Evolutionary conservation across 2,797 vertebrate genomes (phyloP).

Genomic region (Gambelia wislizenii): DNA sequence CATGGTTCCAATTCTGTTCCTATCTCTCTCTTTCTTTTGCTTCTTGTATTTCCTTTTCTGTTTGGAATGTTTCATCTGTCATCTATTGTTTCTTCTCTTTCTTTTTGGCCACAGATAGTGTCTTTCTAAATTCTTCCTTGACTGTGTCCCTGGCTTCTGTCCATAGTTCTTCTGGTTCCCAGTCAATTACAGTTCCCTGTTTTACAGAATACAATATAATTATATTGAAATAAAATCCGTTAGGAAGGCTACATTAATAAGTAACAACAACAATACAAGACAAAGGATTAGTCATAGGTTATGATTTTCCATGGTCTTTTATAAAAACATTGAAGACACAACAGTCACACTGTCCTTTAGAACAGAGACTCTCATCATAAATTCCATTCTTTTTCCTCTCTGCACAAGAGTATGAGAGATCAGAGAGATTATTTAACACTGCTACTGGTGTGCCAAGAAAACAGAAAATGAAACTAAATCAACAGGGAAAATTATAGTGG

Average conservation of each 20-base stretch:
- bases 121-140: no score
- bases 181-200: no score
- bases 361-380: conserved; percentile 58
- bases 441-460: conserved; percentile 75
- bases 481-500: conserved; percentile 72
- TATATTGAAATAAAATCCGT: conserved; percentile 13
- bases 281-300: conserved; percentile 32
- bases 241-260: conserved; percentile 16
- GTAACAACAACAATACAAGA: not conserved
- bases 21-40: no score
- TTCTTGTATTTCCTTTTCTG: no score
- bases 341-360: conserved; percentile 56
- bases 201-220: no score
- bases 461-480: conserved; percentile 79
- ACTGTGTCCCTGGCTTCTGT: no score
- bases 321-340: conserved; percentile 28
- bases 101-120: no score
- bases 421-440: conserved; percentile 72
- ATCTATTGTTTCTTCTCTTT: no score
- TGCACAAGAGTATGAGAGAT: conserved; percentile 70
- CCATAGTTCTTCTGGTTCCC: no score
- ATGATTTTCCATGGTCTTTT: conserved; percentile 49
- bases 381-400: conserved; percentile 53
- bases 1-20: no score
- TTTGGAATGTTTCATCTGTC: no score